These are phyloP conservation scores for Aeoliscus strigatus DNA, from an alignment of 2,797 vertebrate species.

Conservation along the genomic window DNA sequence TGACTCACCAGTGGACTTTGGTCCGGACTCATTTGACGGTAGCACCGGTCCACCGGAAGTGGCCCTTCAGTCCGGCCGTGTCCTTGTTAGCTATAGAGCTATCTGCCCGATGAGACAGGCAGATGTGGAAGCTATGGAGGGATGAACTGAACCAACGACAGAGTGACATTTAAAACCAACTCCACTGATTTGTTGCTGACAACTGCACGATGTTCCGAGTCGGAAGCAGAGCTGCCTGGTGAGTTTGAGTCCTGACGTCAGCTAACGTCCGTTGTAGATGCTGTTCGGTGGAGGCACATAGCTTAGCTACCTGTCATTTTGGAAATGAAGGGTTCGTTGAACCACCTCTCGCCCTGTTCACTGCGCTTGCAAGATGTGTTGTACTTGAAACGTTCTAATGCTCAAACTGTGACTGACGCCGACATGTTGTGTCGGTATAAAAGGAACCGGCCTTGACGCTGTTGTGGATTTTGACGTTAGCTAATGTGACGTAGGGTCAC, in stretches of 20 bases:
- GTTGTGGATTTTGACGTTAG: background rate
- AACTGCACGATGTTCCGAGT: constrained; percentile 72
- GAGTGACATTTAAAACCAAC: constrained; percentile 30
- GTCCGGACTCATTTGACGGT: constrained; percentile 36
- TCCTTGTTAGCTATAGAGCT: constrained; percentile 71
- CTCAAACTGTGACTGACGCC: background rate
- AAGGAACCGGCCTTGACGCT: background rate
- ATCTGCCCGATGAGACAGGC: constrained; percentile 31
- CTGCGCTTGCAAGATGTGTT: too few species aligned
- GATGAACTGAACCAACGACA: constrained; percentile 60
- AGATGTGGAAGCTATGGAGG: constrained; percentile 57
- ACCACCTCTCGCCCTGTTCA: background rate
- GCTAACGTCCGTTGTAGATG: too few species aligned
- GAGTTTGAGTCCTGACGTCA: constrained; percentile 40
- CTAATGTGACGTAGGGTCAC: too few species aligned
- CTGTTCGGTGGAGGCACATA: constrained; percentile 1
- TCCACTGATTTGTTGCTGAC: constrained; percentile 24
- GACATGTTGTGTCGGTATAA: too few species aligned
- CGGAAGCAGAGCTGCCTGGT: constrained; percentile 71
- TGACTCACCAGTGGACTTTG: background rate
- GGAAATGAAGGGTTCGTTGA: constrained; percentile 35
- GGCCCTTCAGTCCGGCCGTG: constrained; percentile 66
- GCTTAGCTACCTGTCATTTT: constrained; percentile 10
- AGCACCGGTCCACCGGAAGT: constrained; percentile 60
- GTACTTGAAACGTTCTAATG: background rate